Evolutionary conservation across 2,888 invertebrate species (phyloP), one percentile per base, ranked within the genome.

Genomic region (Graphium colonna): DNA sequence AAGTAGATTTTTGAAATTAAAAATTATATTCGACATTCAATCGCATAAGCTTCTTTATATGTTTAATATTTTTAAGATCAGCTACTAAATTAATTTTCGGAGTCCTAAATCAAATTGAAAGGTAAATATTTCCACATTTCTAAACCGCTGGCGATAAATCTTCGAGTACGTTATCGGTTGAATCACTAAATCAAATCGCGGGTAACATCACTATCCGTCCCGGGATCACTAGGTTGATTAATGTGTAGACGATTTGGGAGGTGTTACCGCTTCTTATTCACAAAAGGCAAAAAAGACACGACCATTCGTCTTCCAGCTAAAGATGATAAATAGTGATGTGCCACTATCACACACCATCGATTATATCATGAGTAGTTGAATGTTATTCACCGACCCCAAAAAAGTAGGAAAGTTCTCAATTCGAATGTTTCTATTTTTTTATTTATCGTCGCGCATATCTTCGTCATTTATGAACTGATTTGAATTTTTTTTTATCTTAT

Each of bases 211-310:
- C 41, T 41, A 41, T 26, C 15, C 3, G 21, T 38, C 36, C 12
- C 17, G 21, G 18, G 47, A 52, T 46, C 40, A 13, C 31, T 44
- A 15, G 1, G 16, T 15, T 17, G 42, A 47, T 47, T 28, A 41
- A 52, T 52, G 52, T 42, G 31, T 13, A 41, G 18, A 52, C 21
- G 28, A 33, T 21, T 48, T 17, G 13, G 47, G 12, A 52, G 47
- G 42, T 46, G 41, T 36, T 38, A 48, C 26, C 38, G 47, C 21
- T 12, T 21, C 18, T 42, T 49, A 33, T 31, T 42, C 33, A 49
- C 28, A 42, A 33, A 42, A 33, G 48, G 21, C 26, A 28, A 28
- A 38, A 13, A n/a, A 12, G n/a, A 33, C 40, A 10, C 4, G 41
- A 31, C 33, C 9, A 40, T 42, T 33, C 33, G 18, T 49, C 33